phyloP scores from a whole-genome alignment of 2,888 invertebrate genomes.

The Drosophila ochracea region DNA sequence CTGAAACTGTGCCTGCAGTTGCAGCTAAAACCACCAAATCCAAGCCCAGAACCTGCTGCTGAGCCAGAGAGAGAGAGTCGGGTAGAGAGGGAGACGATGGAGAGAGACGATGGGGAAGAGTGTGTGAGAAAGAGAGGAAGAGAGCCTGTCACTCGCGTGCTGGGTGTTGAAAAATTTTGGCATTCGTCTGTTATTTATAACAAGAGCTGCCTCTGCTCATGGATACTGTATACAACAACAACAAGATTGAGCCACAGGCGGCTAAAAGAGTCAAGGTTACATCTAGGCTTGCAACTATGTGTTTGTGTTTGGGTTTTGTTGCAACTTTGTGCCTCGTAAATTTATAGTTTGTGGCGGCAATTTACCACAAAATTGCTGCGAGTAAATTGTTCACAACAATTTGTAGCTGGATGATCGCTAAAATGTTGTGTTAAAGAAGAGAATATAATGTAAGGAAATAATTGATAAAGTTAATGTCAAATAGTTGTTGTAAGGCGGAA shows the following conservation, averaged over 20 bases:
- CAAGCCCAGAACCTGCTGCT: constrained; percentile 44
- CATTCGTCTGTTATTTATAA: constrained; percentile 67
- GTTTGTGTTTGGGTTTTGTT: constrained; percentile 6
- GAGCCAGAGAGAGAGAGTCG: neutral
- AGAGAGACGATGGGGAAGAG: neutral
- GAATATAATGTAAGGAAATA: neutral
- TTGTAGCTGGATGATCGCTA: constrained; percentile 12
- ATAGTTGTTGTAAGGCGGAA: neutral
- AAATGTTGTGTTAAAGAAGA: neutral
- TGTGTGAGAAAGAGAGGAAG: neutral
- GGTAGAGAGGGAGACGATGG: neutral
- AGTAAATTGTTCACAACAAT: constrained; percentile 11
- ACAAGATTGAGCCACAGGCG: constrained; percentile 24
- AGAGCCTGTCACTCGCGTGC: constrained; percentile 60
- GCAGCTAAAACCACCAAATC: constrained; percentile 29
- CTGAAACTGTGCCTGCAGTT: constrained; percentile 25
- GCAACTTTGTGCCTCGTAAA: constrained; percentile 62
- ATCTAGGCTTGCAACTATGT: constrained; percentile 57
- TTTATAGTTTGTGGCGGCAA: constrained; percentile 60
- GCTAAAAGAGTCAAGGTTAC: constrained; percentile 56
- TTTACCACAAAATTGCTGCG: constrained; percentile 44
- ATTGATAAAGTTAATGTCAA: neutral
- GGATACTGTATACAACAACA: constrained; percentile 33
- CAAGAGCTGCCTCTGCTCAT: constrained; percentile 49
- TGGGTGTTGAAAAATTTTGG: constrained; percentile 76